phyloP scores from a whole-genome alignment of 2,888 invertebrate genomes.

The Andrena dorsata region DNA sequence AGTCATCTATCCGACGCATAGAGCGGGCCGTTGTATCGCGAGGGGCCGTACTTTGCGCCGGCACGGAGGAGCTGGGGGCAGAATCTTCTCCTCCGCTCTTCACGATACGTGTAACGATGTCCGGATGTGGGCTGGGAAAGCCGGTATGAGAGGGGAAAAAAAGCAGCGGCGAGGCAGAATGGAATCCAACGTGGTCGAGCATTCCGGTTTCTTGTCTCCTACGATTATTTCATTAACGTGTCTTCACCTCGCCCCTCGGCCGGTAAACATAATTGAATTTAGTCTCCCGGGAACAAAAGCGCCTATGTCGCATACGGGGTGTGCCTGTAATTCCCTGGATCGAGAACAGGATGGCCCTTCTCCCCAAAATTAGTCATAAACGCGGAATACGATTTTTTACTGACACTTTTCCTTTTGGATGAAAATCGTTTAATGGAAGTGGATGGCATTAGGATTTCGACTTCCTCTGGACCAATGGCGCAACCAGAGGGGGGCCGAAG shows the following conservation, averaged over 20 bases:
- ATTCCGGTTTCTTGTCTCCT: constrained; percentile 61
- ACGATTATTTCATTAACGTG: constrained; percentile 60
- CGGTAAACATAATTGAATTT: constrained; percentile 43
- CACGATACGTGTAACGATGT: constrained; percentile 51
- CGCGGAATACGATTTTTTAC: not conserved
- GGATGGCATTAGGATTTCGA: no score
- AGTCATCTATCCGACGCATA: constrained; percentile 52
- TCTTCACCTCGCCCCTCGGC: constrained; percentile 29
- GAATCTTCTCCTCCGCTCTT: constrained; percentile 53
- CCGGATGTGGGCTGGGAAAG: constrained; percentile 67
- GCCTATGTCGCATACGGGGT: not conserved
- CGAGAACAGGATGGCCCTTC: no score
- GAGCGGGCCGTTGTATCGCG: constrained; percentile 17
- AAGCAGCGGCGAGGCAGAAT: constrained; percentile 43
- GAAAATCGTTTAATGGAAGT: no score
- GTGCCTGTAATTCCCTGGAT: not conserved
- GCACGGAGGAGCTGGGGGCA: constrained; percentile 18
- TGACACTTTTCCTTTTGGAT: not conserved
- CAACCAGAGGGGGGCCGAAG: no score
- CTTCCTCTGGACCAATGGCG: no score
- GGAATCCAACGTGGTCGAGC: constrained; percentile 61
- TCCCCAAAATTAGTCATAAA: not conserved
- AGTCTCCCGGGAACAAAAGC: constrained; percentile 19
- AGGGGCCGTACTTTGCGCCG: constrained; percentile 43
- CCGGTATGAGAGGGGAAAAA: constrained; percentile 35